Percentiles rank a stretch among this genome's conserved stretches.
Evolutionary conservation across 2,797 vertebrate genomes (phyloP).

Genomic region (Muscicapa striata): DNA sequence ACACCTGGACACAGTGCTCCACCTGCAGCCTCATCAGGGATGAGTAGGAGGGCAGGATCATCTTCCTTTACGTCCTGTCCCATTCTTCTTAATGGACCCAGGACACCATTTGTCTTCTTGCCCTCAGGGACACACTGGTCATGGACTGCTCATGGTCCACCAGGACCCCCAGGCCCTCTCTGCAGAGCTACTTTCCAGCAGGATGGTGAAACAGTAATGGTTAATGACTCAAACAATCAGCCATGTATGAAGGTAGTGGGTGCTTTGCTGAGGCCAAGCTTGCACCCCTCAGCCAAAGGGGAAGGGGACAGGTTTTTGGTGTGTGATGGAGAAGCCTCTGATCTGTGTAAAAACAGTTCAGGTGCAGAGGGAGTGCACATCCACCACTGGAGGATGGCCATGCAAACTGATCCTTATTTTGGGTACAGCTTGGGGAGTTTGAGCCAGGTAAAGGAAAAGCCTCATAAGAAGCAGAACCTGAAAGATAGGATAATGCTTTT

Average conservation of each 20-base stretch:
- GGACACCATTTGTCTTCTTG: not conserved
- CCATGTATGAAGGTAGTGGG: not conserved
- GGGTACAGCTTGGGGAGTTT: not conserved
- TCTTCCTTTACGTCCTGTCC: not conserved
- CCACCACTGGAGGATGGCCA: not conserved
- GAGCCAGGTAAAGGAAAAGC: not conserved
- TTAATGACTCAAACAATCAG: rapidly evolving
- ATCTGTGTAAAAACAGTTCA: not conserved
- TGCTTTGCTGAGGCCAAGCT: not conserved
- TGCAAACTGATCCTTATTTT: not conserved
- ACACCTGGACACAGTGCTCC: not conserved
- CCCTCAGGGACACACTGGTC: no score
- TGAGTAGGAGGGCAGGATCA: not conserved
- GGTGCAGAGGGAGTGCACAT: rapidly evolving
- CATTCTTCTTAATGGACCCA: no score
- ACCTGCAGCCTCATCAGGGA: no score
- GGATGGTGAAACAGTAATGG: no score
- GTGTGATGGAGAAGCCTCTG: not conserved
- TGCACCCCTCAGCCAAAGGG: not conserved
- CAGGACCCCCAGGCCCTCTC: not conserved
- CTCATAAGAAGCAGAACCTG: not conserved
- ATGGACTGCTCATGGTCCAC: not conserved
- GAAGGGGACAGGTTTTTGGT: not conserved
- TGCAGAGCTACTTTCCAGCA: not conserved
- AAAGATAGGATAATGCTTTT: not conserved